Base-by-base conservation (phyloP, 2,113 vertebrate species). In the Takifugu flavidus region DNA sequence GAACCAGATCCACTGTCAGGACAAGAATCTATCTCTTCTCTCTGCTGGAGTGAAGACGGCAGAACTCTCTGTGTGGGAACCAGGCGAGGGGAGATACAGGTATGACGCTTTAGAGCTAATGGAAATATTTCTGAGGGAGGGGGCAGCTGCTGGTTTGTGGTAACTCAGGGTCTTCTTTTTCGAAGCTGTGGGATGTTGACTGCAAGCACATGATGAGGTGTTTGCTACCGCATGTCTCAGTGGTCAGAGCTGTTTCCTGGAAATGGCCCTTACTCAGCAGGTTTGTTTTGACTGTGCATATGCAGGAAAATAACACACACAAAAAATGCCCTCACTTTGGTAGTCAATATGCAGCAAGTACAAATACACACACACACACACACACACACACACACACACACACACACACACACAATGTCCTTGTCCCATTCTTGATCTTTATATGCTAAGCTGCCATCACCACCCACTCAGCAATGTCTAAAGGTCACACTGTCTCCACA, bases 181-280 rank as follows among this genome's bases (percentile, higher is more conserved):
- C 65, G 56, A 75, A 93, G 91, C 43, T 93, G 61, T 93, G 91
- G 92, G 91, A 94, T 66, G 78, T 87, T 57, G 89, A 91, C 76
- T 82, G 64, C 4, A 87, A 85, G 79, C 86, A 87, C 52, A 88
- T 1, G 4, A n/a, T 90, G 65, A 89, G 87, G 73, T 83, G 63
- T 71, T 78, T 91, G 61, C 69, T 77, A 15, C 88, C 89, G 26
- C 92, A 94, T 25, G 53, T 88, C 14, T 90, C 85, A 54, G 87
- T 88, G 55, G 91, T 90, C 59, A 82, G 90, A 56, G 82, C 88
- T 0, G 55, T 94, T 73, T 93, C 90, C 67, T 93, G 91, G 91
- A 93, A 91, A 67, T 71, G 89, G 25, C 87, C 86, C 49, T 72
- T 93, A 70, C 85, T 94, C 49, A 95, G 90, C 91, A 94, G 93